Conservation (phyloP, 2,888 invertebrate genomes). For the Perizoma flavofasciatum region DNA sequence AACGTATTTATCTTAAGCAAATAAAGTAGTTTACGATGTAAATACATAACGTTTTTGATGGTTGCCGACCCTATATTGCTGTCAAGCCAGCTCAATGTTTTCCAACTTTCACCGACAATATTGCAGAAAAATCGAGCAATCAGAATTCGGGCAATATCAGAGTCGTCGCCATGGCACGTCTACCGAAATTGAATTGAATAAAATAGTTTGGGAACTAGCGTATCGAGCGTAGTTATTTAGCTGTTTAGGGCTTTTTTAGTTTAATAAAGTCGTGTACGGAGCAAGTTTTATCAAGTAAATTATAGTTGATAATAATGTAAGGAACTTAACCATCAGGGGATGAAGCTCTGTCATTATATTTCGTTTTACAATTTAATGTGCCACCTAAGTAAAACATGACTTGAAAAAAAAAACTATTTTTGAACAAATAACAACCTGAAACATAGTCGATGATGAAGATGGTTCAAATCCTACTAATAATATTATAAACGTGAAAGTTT, state of each 20-base stretch:
- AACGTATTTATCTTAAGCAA: neutral
- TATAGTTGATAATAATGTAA: too few relatives aligned
- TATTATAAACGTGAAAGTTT: too few relatives aligned
- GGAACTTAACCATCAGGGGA: too few relatives aligned
- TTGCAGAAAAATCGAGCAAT: slow-evolving; percentile 26
- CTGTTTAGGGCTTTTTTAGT: neutral
- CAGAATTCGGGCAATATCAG: slow-evolving; percentile 17
- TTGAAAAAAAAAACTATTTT: too few relatives aligned
- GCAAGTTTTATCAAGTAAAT: neutral
- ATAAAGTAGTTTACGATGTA: neutral
- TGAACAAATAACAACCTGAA: too few relatives aligned
- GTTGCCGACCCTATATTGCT: slow-evolving; percentile 15
- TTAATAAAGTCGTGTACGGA: neutral
- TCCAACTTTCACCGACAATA: slow-evolving; percentile 21
- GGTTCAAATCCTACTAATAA: too few relatives aligned
- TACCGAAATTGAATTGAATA: slow-evolving; percentile 54
- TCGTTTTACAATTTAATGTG: too few relatives aligned
- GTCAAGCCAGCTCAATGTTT: slow-evolving; percentile 21
- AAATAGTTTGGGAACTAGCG: slow-evolving; percentile 49
- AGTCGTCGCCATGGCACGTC: slow-evolving; percentile 37
- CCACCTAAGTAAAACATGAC: too few relatives aligned
- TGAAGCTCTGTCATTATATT: too few relatives aligned
- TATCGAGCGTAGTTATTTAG: slow-evolving; percentile 2
- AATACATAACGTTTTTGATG: slow-evolving; percentile 7
- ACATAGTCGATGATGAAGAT: too few relatives aligned